These are phyloP conservation scores for Blennius ocellaris DNA, from an alignment of 2,113 vertebrate species.

Conservation along the genomic window DNA sequence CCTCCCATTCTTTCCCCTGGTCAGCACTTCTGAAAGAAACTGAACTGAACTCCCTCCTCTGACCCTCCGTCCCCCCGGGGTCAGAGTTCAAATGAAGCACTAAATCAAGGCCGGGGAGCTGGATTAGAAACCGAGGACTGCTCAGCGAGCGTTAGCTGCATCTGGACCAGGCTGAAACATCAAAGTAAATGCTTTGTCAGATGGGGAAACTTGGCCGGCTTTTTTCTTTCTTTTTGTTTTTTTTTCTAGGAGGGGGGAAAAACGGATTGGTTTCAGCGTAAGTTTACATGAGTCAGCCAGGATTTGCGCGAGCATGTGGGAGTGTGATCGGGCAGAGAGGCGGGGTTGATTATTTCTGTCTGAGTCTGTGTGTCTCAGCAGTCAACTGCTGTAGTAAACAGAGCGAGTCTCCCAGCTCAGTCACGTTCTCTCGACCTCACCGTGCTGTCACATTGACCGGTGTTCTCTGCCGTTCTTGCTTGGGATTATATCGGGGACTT, in stretches of 20 bases:
- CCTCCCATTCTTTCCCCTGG: background rate
- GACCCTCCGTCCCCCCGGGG: slow-evolving; percentile 18
- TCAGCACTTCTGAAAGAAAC: slow-evolving; percentile 24
- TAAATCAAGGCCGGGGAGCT: background rate
- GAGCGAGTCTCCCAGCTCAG: slow-evolving; percentile 24
- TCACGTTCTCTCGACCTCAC: slow-evolving; percentile 26
- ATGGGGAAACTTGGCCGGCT: background rate
- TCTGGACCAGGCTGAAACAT: slow-evolving; percentile 3
- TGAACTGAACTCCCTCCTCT: background rate
- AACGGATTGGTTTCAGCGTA: slow-evolving; percentile 29
- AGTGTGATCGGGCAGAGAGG: slow-evolving; percentile 52
- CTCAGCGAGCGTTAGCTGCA: background rate
- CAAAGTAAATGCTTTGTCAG: background rate
- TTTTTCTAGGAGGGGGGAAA: too few species aligned
- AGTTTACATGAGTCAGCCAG: slow-evolving; percentile 67
- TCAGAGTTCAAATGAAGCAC: slow-evolving; percentile 29
- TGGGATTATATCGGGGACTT: slow-evolving; percentile 14
- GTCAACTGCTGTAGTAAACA: slow-evolving; percentile 65
- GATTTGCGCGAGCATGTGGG: slow-evolving; percentile 60
- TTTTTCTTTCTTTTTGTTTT: too few species aligned
- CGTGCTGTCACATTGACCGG: slow-evolving; percentile 25
- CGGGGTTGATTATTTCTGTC: slow-evolving; percentile 41
- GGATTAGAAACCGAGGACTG: background rate
- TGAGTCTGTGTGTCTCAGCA: slow-evolving; percentile 19
- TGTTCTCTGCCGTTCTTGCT: slow-evolving; percentile 8